These are phyloP conservation scores for Leuciscus waleckii DNA, from an alignment of 2,797 vertebrate genomes.

Conservation along the genomic window DNA sequence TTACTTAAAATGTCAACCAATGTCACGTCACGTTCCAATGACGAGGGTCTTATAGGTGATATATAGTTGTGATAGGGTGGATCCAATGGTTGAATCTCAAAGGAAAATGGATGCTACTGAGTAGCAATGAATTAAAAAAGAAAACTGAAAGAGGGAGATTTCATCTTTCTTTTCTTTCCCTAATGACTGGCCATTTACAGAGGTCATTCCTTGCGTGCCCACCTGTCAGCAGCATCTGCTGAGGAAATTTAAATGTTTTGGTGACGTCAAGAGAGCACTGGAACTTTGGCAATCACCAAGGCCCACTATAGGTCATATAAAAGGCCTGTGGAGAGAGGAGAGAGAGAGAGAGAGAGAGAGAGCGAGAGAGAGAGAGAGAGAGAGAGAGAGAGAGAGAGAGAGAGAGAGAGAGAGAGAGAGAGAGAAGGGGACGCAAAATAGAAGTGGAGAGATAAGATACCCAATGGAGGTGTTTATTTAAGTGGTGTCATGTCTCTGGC, in stretches of 20 bases:
- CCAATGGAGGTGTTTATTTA: constrained; percentile 71
- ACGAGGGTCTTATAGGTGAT: constrained; percentile 27
- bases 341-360: constrained; percentile 43
- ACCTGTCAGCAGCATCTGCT: constrained; percentile 82
- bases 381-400: constrained; percentile 39
- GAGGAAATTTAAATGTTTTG: constrained; percentile 81
- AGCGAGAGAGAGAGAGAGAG: constrained; percentile 45
- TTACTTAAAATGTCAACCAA: constrained; percentile 72
- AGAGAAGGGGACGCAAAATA: constrained; percentile 43
- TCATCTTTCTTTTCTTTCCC: constrained; percentile 49
- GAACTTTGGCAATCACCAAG: constrained; percentile 71
- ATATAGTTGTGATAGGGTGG: constrained; percentile 5
- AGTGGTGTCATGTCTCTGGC: constrained; percentile 68
- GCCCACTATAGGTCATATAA: constrained; percentile 67
- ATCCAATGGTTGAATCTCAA: neutral
- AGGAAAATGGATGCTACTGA: neutral
- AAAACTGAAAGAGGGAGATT: neutral
- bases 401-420: constrained; percentile 22
- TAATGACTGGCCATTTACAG: constrained; percentile 59
- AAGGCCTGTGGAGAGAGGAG: constrained; percentile 52
- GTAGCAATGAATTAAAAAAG: constrained; percentile 40
- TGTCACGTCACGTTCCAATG: constrained; percentile 59
- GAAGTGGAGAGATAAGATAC: constrained; percentile 76
- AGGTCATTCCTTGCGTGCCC: constrained; percentile 74
- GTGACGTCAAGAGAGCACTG: constrained; percentile 81